Percentiles rank a stretch among this genome's conserved stretches.
These are phyloP conservation scores for Tricholauxania praeusta DNA, from an alignment of 2,888 invertebrate genomes.

Conservation along the genomic window DNA sequence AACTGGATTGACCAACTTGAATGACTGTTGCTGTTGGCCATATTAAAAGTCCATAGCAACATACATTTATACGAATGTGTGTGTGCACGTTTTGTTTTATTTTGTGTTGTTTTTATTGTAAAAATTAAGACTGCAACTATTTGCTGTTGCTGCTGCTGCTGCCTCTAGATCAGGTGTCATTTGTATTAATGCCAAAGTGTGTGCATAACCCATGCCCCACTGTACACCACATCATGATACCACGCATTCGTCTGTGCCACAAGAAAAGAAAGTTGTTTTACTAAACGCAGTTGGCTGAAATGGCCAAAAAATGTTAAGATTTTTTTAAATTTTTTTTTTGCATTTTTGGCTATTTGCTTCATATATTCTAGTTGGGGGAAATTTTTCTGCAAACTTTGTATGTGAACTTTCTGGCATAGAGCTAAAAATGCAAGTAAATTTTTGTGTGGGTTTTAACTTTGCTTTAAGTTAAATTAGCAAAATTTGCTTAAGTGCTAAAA, in stretches of 20 bases:
- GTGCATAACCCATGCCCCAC: no score
- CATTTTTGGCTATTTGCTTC: neutral
- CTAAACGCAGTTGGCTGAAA: neutral
- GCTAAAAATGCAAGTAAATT: no score
- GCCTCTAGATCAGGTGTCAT: conserved; percentile 27
- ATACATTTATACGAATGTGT: neutral
- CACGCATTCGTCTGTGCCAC: conserved; percentile 17
- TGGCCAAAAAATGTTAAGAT: neutral
- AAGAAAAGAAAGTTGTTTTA: conserved; percentile 32
- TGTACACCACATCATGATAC: no score
- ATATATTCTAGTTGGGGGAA: neutral
- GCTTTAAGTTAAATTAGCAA: no score
- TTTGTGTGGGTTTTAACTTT: no score
- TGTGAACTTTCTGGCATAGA: neutral
- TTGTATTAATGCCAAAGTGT: conserved; percentile 17
- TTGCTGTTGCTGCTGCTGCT: conserved; percentile 15
- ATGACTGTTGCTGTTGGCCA: conserved; percentile 11
- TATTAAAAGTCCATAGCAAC: neutral
- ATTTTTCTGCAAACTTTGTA: neutral
- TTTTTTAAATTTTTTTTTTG: neutral
- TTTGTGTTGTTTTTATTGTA: neutral
- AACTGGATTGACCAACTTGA: conserved; percentile 16
- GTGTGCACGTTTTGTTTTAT: conserved; percentile 3
- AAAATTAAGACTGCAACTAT: neutral
- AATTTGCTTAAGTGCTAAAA: no score